phyloP scores from a whole-genome alignment of 2,797 vertebrate species.

The Tangara arthus region DNA sequence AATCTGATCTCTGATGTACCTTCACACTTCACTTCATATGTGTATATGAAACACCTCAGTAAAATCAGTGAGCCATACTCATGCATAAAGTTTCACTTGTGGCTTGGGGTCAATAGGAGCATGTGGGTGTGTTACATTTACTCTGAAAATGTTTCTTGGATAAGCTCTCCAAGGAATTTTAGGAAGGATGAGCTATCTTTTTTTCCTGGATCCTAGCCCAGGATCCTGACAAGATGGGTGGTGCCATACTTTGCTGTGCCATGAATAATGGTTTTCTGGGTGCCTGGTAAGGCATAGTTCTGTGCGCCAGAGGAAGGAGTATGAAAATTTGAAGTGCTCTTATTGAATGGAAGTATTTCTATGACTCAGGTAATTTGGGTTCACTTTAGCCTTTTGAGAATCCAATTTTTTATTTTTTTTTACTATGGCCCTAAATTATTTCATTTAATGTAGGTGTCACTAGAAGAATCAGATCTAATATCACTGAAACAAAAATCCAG shows the following conservation, averaged over 20 bases:
- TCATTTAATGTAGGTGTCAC: background rate
- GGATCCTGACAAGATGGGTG: background rate
- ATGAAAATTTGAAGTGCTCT: background rate
- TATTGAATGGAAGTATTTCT: background rate
- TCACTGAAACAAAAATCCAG: background rate
- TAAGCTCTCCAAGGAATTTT: background rate
- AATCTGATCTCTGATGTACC: constrained; percentile 30
- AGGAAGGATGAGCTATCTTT: background rate
- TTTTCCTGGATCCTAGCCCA: background rate
- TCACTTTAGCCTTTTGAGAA: background rate
- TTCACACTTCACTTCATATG: constrained; percentile 31
- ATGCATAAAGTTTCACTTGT: background rate
- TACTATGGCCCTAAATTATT: background rate
- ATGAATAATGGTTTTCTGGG: background rate
- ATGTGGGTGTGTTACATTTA: background rate
- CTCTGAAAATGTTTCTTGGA: background rate
- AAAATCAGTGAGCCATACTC: constrained; percentile 22
- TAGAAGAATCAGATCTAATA: background rate
- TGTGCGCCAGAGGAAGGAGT: background rate
- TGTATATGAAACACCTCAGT: constrained; percentile 48
- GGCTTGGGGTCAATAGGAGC: background rate
- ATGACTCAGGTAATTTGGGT: background rate
- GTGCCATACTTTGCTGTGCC: background rate
- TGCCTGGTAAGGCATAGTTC: background rate
- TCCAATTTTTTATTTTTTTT: background rate